Evolutionary conservation across 2,888 invertebrate species (phyloP).

Genomic region (Hirtodrosophila trivittata): DNA sequence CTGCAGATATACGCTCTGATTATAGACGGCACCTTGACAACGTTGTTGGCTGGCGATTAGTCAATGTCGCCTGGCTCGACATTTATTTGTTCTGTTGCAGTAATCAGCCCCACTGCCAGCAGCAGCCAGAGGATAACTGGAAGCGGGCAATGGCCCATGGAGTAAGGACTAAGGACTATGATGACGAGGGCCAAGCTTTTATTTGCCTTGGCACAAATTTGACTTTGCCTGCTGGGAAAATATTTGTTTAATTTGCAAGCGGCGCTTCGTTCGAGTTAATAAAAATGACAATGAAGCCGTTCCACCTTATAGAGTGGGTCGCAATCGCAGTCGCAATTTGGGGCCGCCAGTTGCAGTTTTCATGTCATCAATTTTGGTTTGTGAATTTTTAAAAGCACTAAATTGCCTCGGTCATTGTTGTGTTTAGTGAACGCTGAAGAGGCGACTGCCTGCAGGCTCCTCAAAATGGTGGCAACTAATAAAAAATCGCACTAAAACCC

Average conservation of each 20-base stretch:
- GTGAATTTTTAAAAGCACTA: slow-evolving; percentile 74
- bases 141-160: neutral
- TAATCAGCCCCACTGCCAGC: slow-evolving; percentile 55
- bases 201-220: slow-evolving; percentile 73
- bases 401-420: slow-evolving; percentile 73
- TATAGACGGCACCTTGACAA: slow-evolving; percentile 48
- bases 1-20: slow-evolving; percentile 45
- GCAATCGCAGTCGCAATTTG: neutral
- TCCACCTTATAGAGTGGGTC: slow-evolving; percentile 30
- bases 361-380: slow-evolving; percentile 70
- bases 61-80: slow-evolving; percentile 50
- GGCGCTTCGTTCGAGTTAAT: slow-evolving; percentile 66
- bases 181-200: slow-evolving; percentile 36
- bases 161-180: slow-evolving; percentile 2
- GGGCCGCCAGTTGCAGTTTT: slow-evolving; percentile 30
- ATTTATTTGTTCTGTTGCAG: slow-evolving; percentile 68
- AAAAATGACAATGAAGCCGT: slow-evolving; percentile 76
- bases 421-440: slow-evolving; percentile 70
- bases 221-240: slow-evolving; percentile 65
- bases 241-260: slow-evolving; percentile 75
- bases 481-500: slow-evolving; percentile 46
- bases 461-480: slow-evolving; percentile 54
- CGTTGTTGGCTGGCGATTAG: slow-evolving; percentile 53
- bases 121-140: slow-evolving; percentile 2
- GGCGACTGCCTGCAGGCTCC: slow-evolving; percentile 39